Conservation (phyloP, 2,797 vertebrate species). For the Rhodeus uyekii region DNA sequence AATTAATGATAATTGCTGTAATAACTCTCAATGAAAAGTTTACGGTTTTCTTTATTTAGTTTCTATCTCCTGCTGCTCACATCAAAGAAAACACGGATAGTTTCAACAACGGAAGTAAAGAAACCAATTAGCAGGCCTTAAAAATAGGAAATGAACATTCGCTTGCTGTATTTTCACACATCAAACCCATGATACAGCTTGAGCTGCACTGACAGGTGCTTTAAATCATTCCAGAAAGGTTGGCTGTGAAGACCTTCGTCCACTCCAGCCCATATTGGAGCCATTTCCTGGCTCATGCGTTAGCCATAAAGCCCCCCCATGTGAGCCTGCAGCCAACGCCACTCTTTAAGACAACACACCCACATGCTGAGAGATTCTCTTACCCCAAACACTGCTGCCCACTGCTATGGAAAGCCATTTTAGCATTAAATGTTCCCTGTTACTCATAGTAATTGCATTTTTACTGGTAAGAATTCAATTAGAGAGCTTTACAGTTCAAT, state of each 20-base stretch:
- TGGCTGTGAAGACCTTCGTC: constrained; percentile 65
- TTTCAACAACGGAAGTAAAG: neutral
- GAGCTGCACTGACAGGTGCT: neutral
- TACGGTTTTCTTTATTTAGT: neutral
- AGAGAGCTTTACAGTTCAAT: too few relatives aligned
- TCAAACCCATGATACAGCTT: constrained; percentile 60
- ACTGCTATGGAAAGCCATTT: too few relatives aligned
- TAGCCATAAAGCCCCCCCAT: constrained; percentile 64
- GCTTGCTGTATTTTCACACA: constrained; percentile 64
- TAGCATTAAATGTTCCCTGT: too few relatives aligned
- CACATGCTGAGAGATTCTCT: constrained; percentile 23
- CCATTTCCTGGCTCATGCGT: constrained; percentile 78
- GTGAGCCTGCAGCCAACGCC: constrained; percentile 46
- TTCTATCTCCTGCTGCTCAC: constrained; percentile 1
- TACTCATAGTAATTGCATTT: too few relatives aligned
- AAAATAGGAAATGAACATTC: constrained; percentile 20
- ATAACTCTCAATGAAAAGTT: constrained; percentile 22
- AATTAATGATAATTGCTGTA: constrained; percentile 12
- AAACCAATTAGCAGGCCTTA: neutral
- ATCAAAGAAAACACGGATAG: neutral
- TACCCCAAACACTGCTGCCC: neutral
- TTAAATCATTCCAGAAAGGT: constrained; percentile 36
- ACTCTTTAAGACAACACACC: constrained; percentile 49
- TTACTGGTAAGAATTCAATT: too few relatives aligned
- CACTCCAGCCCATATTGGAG: constrained; percentile 73